Base-by-base conservation (phyloP, 2,888 invertebrate species). In the Lagria hirta region DNA sequence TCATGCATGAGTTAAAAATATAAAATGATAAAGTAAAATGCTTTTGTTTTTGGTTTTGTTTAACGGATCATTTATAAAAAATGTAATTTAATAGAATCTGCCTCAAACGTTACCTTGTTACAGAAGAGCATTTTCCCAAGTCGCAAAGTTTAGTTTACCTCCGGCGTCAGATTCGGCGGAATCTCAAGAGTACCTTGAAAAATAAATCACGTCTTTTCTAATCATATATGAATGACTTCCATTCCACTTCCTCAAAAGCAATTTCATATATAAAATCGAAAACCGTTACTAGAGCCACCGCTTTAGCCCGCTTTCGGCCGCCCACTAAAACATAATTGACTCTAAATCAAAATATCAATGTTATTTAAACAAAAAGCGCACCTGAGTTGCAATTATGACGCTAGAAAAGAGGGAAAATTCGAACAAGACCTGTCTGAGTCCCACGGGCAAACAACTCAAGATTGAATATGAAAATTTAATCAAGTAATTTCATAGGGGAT, bases 401-500 rank as follows among this genome's bases (percentile, higher is more conserved):
- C 30, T 7, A 18, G 29, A 29, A 37, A 37, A 29, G 30, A 27
- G 15, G 28, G 20, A n/a, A n/a, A n/a, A n/a, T n/a, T n/a, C n/a
- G n/a, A n/a, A n/a, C n/a, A n/a, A n/a, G 58, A 60, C 57, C 55
- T 55, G 55, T 60, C 57, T 58, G 52, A 58, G 68, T 77, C 78
- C 78, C 77, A 72, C 71, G 74, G 73, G 79, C 77, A 79, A 78
- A 78, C 78, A 79, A 77, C 75, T 77, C 80, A 80, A 82, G 82
- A 83, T 83, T 83, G 83, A 83, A 83, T 83, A 83, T 83, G 82
- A 83, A 83, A 83, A 79, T 82, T 83, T 83, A 83, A 83, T 83
- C 77, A 76, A 76, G 77, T 79, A 79, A 80, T 80, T 80, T 80
- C 78, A 79, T 79, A 77, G 77, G 77, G 77, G 75, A 73, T 71